These are phyloP conservation scores for Sterrhoptilus dennistouni DNA, from an alignment of 2,113 vertebrate species.

Conservation along the genomic window DNA sequence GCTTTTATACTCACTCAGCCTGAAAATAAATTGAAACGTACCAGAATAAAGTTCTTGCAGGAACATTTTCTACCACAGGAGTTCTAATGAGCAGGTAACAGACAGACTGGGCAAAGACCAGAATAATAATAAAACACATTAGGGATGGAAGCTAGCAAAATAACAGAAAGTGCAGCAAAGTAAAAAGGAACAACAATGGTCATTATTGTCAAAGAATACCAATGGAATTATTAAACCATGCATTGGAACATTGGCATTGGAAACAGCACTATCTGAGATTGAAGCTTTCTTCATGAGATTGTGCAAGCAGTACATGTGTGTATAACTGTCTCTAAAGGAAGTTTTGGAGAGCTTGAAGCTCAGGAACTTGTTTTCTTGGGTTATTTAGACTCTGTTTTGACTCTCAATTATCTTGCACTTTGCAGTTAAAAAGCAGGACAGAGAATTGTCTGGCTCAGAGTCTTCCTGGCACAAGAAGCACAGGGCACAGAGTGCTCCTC, in stretches of 20 bases:
- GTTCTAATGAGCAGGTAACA: background rate
- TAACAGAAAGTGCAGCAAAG: background rate
- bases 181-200: background rate
- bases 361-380: background rate
- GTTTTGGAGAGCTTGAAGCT: background rate
- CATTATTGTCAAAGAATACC: background rate
- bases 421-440: background rate
- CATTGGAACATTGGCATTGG: background rate
- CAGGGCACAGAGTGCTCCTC: background rate
- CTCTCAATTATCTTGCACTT: background rate
- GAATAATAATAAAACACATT: background rate
- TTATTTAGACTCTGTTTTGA: background rate
- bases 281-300: background rate
- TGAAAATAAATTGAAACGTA: background rate
- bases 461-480: background rate
- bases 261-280: background rate
- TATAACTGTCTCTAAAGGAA: background rate
- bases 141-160: background rate
- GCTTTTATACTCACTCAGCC: background rate
- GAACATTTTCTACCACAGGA: background rate
- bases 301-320: accelerated
- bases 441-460: accelerated
- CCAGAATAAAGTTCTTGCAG: background rate
- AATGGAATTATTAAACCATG: background rate
- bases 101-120: background rate